Evolutionary conservation across 2,113 vertebrate species (phyloP).

Genomic region (Delphinapterus leucas): DNA sequence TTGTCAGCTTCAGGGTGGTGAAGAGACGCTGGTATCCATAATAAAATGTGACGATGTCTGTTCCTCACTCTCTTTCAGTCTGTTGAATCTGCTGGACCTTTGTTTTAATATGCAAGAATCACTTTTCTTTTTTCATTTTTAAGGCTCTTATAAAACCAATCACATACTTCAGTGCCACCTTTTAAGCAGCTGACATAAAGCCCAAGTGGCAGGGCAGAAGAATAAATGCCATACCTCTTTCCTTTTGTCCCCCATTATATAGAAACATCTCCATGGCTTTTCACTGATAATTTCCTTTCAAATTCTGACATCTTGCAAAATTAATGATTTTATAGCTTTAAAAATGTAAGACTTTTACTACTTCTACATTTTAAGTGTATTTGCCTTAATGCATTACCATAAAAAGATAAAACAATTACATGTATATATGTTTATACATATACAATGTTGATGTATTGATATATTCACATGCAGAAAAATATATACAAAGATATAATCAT

Average conservation of each 20-base stretch:
- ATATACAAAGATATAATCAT: not conserved
- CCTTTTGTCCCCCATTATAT: constrained; percentile 46
- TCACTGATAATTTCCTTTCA: constrained; percentile 78
- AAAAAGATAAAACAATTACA: constrained; percentile 64
- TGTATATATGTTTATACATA: not conserved
- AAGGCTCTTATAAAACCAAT: constrained; percentile 65
- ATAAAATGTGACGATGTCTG: not conserved
- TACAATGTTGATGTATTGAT: not conserved
- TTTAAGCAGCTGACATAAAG: constrained; percentile 75
- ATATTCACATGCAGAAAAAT: not conserved
- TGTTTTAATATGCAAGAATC: constrained; percentile 12
- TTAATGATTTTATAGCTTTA: constrained; percentile 82
- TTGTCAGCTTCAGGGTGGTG: not conserved
- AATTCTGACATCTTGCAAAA: constrained; percentile 80
- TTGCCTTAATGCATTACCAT: constrained; percentile 19
- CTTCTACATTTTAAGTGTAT: constrained; percentile 68
- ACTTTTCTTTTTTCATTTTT: constrained; percentile 45
- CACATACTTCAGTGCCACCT: constrained; percentile 49
- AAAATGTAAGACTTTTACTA: constrained; percentile 78
- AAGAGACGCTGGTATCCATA: not conserved
- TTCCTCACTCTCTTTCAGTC: not conserved
- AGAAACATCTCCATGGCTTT: constrained; percentile 73
- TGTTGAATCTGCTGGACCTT: not conserved
- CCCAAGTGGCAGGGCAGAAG: constrained; percentile 78
- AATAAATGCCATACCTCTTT: constrained; percentile 71